phyloP scores from a whole-genome alignment of 2,888 invertebrate species.

The Ptychoptera albimana region DNA sequence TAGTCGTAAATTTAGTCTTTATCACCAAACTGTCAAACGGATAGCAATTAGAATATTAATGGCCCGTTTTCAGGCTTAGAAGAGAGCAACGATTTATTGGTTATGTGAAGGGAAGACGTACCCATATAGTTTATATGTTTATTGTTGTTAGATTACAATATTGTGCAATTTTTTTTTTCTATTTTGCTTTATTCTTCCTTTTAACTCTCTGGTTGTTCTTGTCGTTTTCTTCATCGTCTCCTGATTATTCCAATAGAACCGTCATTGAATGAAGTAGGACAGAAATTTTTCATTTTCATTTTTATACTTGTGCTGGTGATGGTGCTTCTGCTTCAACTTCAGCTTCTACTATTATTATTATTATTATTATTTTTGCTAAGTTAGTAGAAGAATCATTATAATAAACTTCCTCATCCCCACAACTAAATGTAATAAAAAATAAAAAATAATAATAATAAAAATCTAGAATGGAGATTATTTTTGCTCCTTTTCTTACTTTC shows the following conservation, averaged over 20 bases:
- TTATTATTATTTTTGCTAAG: too few species aligned
- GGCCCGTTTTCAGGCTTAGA: conserved; percentile 14
- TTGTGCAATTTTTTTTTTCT: background rate
- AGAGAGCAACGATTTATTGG: conserved; percentile 14
- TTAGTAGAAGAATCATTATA: too few species aligned
- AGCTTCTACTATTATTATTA: too few species aligned
- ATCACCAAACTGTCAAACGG: conserved; percentile 17
- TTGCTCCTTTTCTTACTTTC: background rate
- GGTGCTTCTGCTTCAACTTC: too few species aligned
- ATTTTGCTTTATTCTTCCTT: conserved; percentile 2
- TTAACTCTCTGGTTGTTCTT: background rate
- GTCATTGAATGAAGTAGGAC: too few species aligned
- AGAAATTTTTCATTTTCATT: too few species aligned
- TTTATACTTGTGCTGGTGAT: too few species aligned
- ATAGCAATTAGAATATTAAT: conserved; percentile 17
- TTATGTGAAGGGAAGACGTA: conserved; percentile 12
- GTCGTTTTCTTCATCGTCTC: too few species aligned
- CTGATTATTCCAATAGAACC: too few species aligned
- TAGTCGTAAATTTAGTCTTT: conserved; percentile 16
- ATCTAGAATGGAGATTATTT: conserved; percentile 1
- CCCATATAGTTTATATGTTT: too few species aligned
- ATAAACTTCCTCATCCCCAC: too few species aligned
- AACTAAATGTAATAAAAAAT: too few species aligned
- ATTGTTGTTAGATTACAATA: background rate
- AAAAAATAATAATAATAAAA: background rate